Base-by-base conservation (phyloP, 1,140 invertebrate genomes). In the Rhagoletis zephyria region DNA sequence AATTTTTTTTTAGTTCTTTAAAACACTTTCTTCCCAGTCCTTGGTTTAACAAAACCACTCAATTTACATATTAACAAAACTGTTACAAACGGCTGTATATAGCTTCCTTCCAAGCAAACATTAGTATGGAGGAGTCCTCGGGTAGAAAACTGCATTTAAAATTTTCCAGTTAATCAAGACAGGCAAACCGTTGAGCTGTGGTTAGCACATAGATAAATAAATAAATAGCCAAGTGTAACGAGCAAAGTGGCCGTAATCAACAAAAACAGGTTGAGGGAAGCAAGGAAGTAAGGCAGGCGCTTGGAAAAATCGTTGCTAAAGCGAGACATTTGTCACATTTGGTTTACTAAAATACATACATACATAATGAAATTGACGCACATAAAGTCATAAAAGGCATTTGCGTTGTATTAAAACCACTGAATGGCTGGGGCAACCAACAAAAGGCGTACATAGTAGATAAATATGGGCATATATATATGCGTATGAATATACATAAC, bases 311-410 rank as follows among this genome's bases (percentile, higher is more conserved):
- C 48, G 45, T 81, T 74, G 19, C 16, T 30, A 19, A 81, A 81
- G 56, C 45, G 74, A 81, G 48, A 81, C 48, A 56, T 81, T 81
- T 81, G 48, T 81, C 45, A 30, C 45, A 56, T 56, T 2, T 2
- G 56, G 51, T 81, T 81, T 81, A 81, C 45, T 56, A 56, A 81
- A 81, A 81, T 81, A 30, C 30, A 30, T 30, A 30, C 30, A 30
- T 30, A 30, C 30, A 30, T 30, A 51, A 56, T 81, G 48, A 81
- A 81, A 81, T 81, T 56, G 74, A 56, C 74, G 74, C 74, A 81
- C 74, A 51, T 56, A 81, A 56, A 81, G 74, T 19, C 16, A 30
- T 30, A 81, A 81, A 81, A 81, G 56, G 19, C 74, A 81, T 59
- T 81, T 81, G 74, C 9, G 74, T 59, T 59, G 51, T 81, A 81